Evolutionary conservation across 2,888 invertebrate species (phyloP), one percentile per base, ranked within the genome.

Genomic region (Coenonympha arcania): DNA sequence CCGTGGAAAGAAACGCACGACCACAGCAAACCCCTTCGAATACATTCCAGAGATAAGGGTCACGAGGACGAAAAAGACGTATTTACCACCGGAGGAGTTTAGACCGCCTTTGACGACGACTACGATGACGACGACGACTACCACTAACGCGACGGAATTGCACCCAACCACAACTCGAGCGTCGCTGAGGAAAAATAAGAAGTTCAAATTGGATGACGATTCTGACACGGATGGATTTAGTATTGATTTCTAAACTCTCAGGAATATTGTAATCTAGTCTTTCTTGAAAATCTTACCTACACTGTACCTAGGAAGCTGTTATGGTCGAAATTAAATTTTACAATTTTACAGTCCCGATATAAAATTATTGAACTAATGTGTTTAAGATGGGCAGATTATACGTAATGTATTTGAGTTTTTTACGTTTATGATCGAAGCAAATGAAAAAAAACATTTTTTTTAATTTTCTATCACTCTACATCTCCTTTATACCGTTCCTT

Each of bases 1-100:
- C 59, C 63, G 62, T 2, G 71, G 63, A 1, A 55, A 52, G 18
- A 64, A 54, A 5, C 63, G 61, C 0, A 74, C 75, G 0, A 78
- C 78, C 0, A 69, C 73, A 0, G 56, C 62, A 0, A 58, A 40
- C 15, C 57, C 61, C 1, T 49, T 50, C 9, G 46, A 42, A 0
- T 18, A 45, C 11, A 51, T 53, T 34, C 48, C 54, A 4, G 48
- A 54, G 11, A 13, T 37, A 2, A 31, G 34, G 26, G 42, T 50
- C n/a, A 55, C 45, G 20, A 36, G 44, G 30, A 49, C 11, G 33
- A 26, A 18, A 9, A 24, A 46, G 34, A 54, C 41, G 15, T 1
- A 37, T 33, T 9, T 39, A 39, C 39, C 39, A 15, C 9, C 24
- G 22, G 39, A 24, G 22, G 39, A 24, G 4, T 4, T 15, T 0